phyloP scores from a whole-genome alignment of 2,113 vertebrate species.

The Excalfactoria chinensis region DNA sequence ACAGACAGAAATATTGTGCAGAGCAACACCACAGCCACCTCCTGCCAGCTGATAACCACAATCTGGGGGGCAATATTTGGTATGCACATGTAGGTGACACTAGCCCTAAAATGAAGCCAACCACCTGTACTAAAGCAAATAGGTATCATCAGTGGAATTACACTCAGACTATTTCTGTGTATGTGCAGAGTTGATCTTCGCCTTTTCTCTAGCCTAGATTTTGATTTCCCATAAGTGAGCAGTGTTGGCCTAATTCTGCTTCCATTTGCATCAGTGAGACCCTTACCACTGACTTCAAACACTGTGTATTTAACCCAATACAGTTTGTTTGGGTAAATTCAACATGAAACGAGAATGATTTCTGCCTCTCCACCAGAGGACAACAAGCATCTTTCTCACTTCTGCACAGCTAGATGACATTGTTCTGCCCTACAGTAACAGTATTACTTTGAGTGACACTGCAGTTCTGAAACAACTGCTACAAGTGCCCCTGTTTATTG shows the following conservation, averaged over 20 bases:
- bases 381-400: slow-evolving; percentile 24
- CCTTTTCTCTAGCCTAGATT: slow-evolving; percentile 67
- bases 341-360: background rate
- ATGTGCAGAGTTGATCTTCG: slow-evolving; percentile 45
- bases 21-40: background rate
- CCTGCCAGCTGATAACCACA: background rate
- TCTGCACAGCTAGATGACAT: slow-evolving; percentile 29
- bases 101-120: slow-evolving; percentile 13
- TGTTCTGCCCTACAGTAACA: background rate
- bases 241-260: slow-evolving; percentile 35
- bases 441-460: background rate
- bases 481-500: background rate
- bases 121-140: background rate
- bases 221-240: slow-evolving; percentile 58
- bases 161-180: slow-evolving; percentile 51
- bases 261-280: slow-evolving; percentile 40
- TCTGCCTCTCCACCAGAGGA: background rate
- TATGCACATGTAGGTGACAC: background rate
- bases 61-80: background rate
- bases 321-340: slow-evolving; percentile 13
- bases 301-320: slow-evolving; percentile 48
- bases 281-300: slow-evolving; percentile 39
- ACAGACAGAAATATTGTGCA: background rate
- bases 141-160: background rate
- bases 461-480: background rate